Base-by-base conservation (phyloP, 2,797 vertebrate genomes). In the Spinus pinus region DNA sequence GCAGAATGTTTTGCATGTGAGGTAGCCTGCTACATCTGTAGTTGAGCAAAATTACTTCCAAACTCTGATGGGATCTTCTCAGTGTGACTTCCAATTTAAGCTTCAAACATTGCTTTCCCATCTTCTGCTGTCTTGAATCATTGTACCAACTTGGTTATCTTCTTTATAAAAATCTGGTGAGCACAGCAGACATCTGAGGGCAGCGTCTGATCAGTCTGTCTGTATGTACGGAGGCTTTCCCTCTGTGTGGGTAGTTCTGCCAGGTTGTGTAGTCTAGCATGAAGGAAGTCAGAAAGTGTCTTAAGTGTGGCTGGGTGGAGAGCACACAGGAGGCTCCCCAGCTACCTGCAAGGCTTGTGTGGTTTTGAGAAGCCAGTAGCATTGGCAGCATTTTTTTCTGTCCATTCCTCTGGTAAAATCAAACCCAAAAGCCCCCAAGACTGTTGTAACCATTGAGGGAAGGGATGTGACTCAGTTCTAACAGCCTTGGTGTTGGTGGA, bases 281-380 rank as follows among this genome's bases (percentile, higher is more conserved):
- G 71, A 62, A 61, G 66, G 56, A 86, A 64, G 17, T 41, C 16
- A 31, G 23, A 24, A 20, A 1, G 10, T 44, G 14, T 50, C 7
- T 7, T 19, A 27, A 56, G 51, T 10, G 31, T 58, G 33, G 5
- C 56, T 66, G 51, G 8, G 13, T 27, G 6, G 51, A 41, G 49
- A 16, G 28, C 46, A 10, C 0, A 1, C 0, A 2, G 67, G 41
- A 64, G 37, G 7, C 39, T 75, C 28, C 44, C 2, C 2, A 2
- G 33, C 16, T 94, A 15, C 31, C 58, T 85, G 19, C 31, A 44
- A 77, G 51, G n/a, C 14, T 70, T 5, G 0, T 54, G 22, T 85
- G 51, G 8, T 70, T 89, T 65, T n/a, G 35, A 71, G 79, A 70
- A 82, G 44, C 18, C 1, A 2, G 37, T 22, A 20, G 51, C 3